Evolutionary conservation across 2,888 invertebrate species (phyloP), one percentile per base, ranked within the genome.

Genomic region (Cataglyphis albicans): DNA sequence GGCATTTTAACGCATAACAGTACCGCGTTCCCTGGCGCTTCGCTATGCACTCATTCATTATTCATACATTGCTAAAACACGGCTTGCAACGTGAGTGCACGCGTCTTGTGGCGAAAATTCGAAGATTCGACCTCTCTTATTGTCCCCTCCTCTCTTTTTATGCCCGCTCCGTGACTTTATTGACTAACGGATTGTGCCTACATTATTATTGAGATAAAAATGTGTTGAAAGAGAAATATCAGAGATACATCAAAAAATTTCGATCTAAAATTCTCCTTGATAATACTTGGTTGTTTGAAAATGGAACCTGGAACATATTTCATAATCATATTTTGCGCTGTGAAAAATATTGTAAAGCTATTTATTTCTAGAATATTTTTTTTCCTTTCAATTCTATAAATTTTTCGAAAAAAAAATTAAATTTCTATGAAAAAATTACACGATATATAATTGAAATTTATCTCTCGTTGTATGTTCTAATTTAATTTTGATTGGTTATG

Each of bases 21-120:
- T 88, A 90, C 87, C 86, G 88, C 89, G 89, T 88, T 89, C 90
- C 84, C 86, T 32, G 72, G 70, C 86, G 84, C 86, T 90, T 90
- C 82, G 84, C 89, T 87, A 89, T 91, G 89, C 90, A 90, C 83
- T 90, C 91, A 90, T 92, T 92, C 90, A 91, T 92, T 92, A 92
- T 92, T 92, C 92, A 92, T 92, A 90, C 87, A 84, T 81, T 87
- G 89, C 90, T 88, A 89, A 89, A 89, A 87, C 88, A 78, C 81
- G 87, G 82, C 72, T 87, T 86, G 84, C 86, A 89, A 92, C 92
- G 92, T 92, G 92, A 89, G 82, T 86, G 91, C 87, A 92, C 90
- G 92, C 90, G 90, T 86, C 89, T 87, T 85, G 89, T 86, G 83
- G 81, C 88, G 88, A 83, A 91, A 90, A 91, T 91, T 90, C 89